Conservation (phyloP, 2,797 vertebrate genomes). For the Phalanger gymnotis region DNA sequence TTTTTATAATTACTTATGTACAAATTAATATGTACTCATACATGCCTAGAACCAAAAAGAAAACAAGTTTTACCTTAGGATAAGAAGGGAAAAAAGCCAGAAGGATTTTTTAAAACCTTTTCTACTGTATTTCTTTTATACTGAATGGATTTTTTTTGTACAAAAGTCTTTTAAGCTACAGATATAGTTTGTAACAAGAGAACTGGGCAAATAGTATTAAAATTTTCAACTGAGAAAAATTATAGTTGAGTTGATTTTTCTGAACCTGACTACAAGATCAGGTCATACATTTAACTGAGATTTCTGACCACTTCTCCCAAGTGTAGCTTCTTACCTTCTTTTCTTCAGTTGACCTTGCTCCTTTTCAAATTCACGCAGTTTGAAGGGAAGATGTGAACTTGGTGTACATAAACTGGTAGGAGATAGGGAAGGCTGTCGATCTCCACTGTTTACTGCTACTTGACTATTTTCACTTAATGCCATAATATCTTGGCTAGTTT, state of each 20-base stretch:
- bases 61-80: neutral
- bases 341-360: conserved; percentile 85
- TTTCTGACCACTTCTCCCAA: conserved; percentile 9
- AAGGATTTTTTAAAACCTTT: neutral
- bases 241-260: conserved; percentile 19
- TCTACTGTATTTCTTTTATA: neutral
- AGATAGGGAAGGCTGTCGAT: conserved; percentile 69
- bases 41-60: neutral
- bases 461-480: conserved; percentile 62
- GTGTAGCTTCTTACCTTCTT: conserved; percentile 88
- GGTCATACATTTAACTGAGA: neutral
- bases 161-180: conserved; percentile 10
- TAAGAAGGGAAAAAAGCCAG: neutral
- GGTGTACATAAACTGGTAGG: conserved; percentile 75
- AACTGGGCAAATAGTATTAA: neutral
- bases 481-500: conserved; percentile 42
- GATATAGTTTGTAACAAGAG: neutral
- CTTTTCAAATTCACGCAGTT: conserved; percentile 77
- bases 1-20: neutral
- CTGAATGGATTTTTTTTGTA: neutral
- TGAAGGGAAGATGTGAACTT: conserved; percentile 80
- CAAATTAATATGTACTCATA: conserved; percentile 16
- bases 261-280: neutral
- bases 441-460: neutral
- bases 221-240: neutral